Evolutionary conservation across 2,113 vertebrate species (phyloP), one percentile per base, ranked within the genome.

Genomic region (Taxidea taxus): DNA sequence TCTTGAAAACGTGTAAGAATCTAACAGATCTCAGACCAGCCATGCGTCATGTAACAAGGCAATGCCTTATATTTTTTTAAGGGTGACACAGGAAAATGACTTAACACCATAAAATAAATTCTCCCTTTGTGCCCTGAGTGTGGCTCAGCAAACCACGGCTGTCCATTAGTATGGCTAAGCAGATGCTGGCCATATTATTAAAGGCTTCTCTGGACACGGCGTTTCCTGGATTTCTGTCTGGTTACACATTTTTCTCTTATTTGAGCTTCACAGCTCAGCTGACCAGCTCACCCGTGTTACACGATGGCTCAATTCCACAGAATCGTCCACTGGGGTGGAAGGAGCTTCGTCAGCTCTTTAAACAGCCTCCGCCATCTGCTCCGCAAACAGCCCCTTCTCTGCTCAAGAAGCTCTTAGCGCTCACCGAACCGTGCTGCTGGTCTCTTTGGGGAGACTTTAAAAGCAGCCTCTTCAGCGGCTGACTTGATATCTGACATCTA

Each of bases 301-400:
- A 66, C 80, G 10, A 47, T 39, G 7, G 25, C 39, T 91, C 86
- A 42, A 39, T 34, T 90, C 89, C 84, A 14, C 0, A 2, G 39
- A 75, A 34, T 1, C 51, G 16, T 47, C 70, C 72, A 84, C 47
- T 51, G 37, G 60, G 27, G 75, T 42, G 37, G 25, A 49, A n/a
- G 47, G 34, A 3, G 21, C 87, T 66, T 92, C 39, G 42, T 85
- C 56, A 74, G 91, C 87, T 95, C 60, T 37, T 42, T 14, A 83
- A 95, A 91, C 72, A 56, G n/a, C 6, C 15, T 27, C 25, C 37
- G 37, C 89, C 60, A n/a, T 9, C 34, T 31, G 62, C 89, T 94
- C 96, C 60, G 89, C 75, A 90, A 94, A 96, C 37, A 93, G 68
- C 51, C 39, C 58, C 83, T 85, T 88, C 56, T 87, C 56, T 34